phyloP scores from a whole-genome alignment of 2,888 invertebrate species.

The Pristionchus maxplancki region DNA sequence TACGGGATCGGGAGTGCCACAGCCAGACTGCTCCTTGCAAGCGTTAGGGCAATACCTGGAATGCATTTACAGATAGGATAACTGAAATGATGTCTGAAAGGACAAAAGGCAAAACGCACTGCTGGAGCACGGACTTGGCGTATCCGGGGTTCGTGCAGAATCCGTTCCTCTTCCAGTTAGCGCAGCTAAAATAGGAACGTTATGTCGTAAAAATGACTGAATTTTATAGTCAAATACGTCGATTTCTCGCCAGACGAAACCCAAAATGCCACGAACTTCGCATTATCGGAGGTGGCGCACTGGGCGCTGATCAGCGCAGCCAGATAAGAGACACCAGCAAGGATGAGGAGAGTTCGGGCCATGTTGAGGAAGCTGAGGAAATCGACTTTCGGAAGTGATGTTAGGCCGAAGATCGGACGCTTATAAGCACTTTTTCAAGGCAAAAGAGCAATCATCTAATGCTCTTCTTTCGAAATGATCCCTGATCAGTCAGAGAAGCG shows the following conservation, averaged over 20 bases:
- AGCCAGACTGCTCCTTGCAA: slow-evolving; percentile 17
- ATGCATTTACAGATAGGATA: not conserved
- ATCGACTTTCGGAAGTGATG: not conserved
- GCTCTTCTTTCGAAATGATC: not conserved
- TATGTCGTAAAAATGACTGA: not conserved
- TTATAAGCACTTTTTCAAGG: not conserved
- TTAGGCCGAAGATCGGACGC: not conserved
- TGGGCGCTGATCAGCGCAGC: not conserved
- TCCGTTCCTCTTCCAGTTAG: slow-evolving; percentile 23
- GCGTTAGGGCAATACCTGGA: slow-evolving; percentile 21
- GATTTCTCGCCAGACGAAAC: not conserved
- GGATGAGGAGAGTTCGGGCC: not conserved
- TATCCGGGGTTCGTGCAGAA: slow-evolving; percentile 32
- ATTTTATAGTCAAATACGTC: not conserved
- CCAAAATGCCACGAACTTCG: not conserved
- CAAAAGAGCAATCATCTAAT: not conserved
- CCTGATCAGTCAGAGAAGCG: too few relatives aligned
- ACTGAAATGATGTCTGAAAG: not conserved
- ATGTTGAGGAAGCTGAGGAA: not conserved
- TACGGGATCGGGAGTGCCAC: not conserved
- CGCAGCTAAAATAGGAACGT: not conserved
- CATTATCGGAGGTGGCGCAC: slow-evolving; percentile 21
- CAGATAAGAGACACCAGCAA: not conserved
- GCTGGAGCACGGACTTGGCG: not conserved
- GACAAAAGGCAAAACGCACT: not conserved